Evolutionary conservation across 2,113 vertebrate genomes (phyloP), one percentile per base, ranked within the genome.

Genomic region (Corythaeola cristata): DNA sequence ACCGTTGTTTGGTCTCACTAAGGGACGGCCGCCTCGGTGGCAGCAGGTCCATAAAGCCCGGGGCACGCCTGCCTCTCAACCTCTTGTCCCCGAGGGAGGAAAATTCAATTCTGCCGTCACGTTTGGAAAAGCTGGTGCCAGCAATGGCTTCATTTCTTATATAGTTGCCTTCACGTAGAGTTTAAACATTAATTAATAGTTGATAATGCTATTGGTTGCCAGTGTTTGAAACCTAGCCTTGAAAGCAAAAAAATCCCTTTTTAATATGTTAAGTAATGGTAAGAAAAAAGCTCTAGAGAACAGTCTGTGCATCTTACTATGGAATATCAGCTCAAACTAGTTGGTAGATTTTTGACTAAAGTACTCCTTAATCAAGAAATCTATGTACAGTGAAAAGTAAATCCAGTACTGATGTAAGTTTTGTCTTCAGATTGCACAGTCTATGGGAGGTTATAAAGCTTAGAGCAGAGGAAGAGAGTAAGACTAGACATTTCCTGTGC

Each of bases 21-120:
- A 6, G 6, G 56, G 9, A 3, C 1, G 2, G 41, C 11, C 5
- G 3, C 76, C 30, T 21, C 3, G 0, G 18, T 30, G 80, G 35
- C 14, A 3, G 18, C 56, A 21, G 10, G 53, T 15, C 37, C 4
- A 0, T 8, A 12, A 6, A 37, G 71, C 44, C 32, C 8, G 1
- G 7, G 10, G 6, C 49, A 6, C 0, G 5, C 15, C 47, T 12
- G 50, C 15, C 26, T 14, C 62, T 13, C 47, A 8, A 0, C 18
- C 16, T 24, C 52, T 7, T 21, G 10, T 16, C 30, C 27, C 23
- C 2, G 0, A 12, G 21, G n/a, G 50, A 69, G 50, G 45, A 69
- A 30, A 88, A 62, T 66, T 28, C 52, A 30, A 9, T 80, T 69
- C 76, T 39, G 53, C 71, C 24, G 68, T 75, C 6, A 1, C 39